phyloP scores from a whole-genome alignment of 2,113 vertebrate species.

The Hoplias malabaricus region DNA sequence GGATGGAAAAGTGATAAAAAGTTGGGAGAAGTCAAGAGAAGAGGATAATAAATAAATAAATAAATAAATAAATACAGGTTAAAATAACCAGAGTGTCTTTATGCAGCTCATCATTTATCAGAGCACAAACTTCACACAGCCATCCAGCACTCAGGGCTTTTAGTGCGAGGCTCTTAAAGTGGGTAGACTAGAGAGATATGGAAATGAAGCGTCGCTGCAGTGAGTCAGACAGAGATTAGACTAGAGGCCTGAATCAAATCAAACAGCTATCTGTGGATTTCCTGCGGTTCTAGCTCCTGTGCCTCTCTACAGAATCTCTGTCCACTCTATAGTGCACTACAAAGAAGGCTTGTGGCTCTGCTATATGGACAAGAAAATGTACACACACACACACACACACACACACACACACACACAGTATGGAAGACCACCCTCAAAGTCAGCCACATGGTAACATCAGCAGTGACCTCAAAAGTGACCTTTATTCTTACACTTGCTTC shows the following conservation, averaged over 20 bases:
- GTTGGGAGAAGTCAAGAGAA: no score
- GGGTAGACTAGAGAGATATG: background rate
- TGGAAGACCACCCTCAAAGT: constrained; percentile 32
- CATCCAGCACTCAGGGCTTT: background rate
- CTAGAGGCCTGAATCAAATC: background rate
- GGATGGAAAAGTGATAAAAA: background rate
- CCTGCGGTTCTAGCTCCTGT: background rate
- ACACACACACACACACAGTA: constrained; percentile 2
- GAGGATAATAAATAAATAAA: no score
- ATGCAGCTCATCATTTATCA: background rate
- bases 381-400: background rate
- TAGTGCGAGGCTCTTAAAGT: background rate
- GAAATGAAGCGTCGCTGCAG: background rate
- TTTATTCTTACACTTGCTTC: constrained; percentile 7
- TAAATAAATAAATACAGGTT: background rate
- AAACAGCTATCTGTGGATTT: background rate
- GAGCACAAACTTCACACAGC: background rate
- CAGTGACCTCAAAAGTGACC: constrained; percentile 36
- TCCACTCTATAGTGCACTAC: background rate
- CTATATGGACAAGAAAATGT: background rate
- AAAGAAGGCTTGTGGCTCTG: constrained; percentile 22
- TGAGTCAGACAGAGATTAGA: background rate
- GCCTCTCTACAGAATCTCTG: background rate
- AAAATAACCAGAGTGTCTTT: background rate
- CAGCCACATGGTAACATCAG: background rate